Evolutionary conservation across 2,888 invertebrate species (phyloP).

Genomic region (Caenorhabditis sp.): DNA sequence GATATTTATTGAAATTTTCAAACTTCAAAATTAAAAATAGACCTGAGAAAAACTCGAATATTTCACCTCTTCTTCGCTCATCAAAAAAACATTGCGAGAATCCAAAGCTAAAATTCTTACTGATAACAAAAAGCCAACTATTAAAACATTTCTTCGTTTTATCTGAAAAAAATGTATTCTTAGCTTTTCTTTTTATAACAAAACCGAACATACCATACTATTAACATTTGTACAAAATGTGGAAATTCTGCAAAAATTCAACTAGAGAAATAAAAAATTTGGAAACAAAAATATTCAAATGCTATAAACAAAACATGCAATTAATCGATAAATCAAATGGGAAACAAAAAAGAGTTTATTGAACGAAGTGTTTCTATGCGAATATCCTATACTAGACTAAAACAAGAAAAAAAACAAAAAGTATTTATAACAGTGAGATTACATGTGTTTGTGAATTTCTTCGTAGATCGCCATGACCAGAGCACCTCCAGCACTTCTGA

Average conservation of each 20-base stretch:
- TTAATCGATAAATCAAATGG: background rate
- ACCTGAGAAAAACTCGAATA: constrained; percentile 32
- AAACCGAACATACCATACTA: background rate
- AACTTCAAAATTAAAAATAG: background rate
- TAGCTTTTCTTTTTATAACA: too few species aligned
- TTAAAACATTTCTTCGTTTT: background rate
- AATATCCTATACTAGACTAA: too few species aligned
- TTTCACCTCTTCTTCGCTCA: constrained; percentile 28
- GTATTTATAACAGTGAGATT: background rate
- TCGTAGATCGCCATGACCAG: constrained; percentile 57
- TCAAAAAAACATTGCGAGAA: constrained; percentile 24
- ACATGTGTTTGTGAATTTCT: constrained; percentile 56
- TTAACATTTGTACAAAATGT: background rate
- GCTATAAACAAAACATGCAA: background rate
- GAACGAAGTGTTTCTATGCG: too few species aligned
- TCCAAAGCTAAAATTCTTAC: background rate
- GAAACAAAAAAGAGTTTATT: background rate
- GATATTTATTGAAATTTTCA: background rate
- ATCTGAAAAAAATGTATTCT: background rate
- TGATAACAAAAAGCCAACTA: background rate
- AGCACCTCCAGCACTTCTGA: constrained; percentile 54
- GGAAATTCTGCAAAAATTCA: background rate
- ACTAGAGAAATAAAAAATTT: background rate
- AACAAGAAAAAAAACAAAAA: background rate
- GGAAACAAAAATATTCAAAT: background rate